Percentiles rank a stretch among this genome's conserved stretches.
phyloP scores from a whole-genome alignment of 2,888 invertebrate genomes.

The Drosophila gaucha region DNA sequence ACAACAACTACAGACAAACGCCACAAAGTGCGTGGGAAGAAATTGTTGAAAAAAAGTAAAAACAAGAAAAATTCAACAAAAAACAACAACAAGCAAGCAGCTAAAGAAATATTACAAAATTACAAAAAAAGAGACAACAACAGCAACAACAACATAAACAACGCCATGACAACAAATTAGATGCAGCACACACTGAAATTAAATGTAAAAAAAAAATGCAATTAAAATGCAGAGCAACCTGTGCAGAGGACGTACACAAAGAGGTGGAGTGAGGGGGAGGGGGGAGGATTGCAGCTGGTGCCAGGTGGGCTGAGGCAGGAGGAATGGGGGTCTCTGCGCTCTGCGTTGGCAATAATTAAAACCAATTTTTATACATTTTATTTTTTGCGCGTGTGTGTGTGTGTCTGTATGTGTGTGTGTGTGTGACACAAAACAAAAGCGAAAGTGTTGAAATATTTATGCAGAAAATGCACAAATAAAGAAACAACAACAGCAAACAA shows the following conservation, averaged over 20 bases:
- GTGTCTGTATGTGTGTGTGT: slow-evolving; percentile 10
- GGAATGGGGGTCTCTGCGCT: slow-evolving; percentile 3
- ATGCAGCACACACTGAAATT: slow-evolving; percentile 72
- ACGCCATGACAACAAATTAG: slow-evolving; percentile 67
- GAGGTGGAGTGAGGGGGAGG: neutral
- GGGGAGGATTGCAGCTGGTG: neutral
- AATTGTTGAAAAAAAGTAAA: slow-evolving; percentile 17
- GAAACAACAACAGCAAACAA: slow-evolving; percentile 22
- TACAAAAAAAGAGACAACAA: slow-evolving; percentile 35
- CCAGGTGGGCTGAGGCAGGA: neutral
- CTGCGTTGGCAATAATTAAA: slow-evolving; percentile 73
- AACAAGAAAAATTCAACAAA: slow-evolving; percentile 19
- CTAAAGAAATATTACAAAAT: slow-evolving; percentile 66
- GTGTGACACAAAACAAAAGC: slow-evolving; percentile 76
- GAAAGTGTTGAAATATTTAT: slow-evolving; percentile 81
- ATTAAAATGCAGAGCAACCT: slow-evolving; percentile 74
- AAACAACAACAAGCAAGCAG: slow-evolving; percentile 24
- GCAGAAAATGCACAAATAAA: slow-evolving; percentile 75
- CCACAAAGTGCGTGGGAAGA: slow-evolving; percentile 72
- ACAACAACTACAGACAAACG: slow-evolving; percentile 14
- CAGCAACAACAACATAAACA: too few species aligned
- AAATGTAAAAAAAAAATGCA: slow-evolving; percentile 67
- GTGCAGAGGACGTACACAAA: slow-evolving; percentile 22
- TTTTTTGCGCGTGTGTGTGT: slow-evolving; percentile 7
- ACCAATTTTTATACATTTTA: slow-evolving; percentile 46